phyloP scores from a whole-genome alignment of 1,140 invertebrate genomes.

The Ptiloglossa arizonensis region DNA sequence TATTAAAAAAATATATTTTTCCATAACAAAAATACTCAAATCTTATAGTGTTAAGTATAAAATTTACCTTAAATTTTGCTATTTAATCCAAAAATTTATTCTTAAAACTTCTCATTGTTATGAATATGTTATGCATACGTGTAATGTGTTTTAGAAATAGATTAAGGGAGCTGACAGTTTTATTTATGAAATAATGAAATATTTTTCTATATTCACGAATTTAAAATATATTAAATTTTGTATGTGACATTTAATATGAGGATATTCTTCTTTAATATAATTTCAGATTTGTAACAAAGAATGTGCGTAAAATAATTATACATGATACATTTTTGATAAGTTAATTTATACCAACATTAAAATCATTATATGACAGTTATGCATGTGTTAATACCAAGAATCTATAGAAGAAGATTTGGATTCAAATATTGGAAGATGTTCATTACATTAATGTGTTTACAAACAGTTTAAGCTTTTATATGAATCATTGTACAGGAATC shows the following conservation, averaged over 20 bases:
- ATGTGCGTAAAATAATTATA: not conserved
- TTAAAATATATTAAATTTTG: not conserved
- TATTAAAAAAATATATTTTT: too few species aligned
- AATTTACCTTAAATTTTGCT: not conserved
- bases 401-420: constrained; percentile 68
- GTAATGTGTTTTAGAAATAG: not conserved
- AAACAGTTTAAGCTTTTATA: constrained; percentile 19
- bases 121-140: not conserved
- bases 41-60: not conserved
- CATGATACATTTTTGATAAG: too few species aligned
- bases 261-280: not conserved
- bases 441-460: constrained; percentile 28
- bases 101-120: not conserved
- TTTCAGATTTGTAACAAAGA: constrained; percentile 23
- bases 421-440: constrained; percentile 74
- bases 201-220: not conserved
- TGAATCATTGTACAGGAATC: not conserved
- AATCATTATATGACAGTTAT: constrained; percentile 55
- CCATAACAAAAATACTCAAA: not conserved
- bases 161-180: not conserved
- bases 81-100: not conserved
- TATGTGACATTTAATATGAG: not conserved
- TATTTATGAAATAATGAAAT: not conserved
- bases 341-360: not conserved
- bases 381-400: constrained; percentile 38